A percentile compares a stretch with the other conserved stretches of the same genome.
Conservation (phyloP, 2,113 vertebrate genomes). For the Lethenteron camtschaticum region DNA sequence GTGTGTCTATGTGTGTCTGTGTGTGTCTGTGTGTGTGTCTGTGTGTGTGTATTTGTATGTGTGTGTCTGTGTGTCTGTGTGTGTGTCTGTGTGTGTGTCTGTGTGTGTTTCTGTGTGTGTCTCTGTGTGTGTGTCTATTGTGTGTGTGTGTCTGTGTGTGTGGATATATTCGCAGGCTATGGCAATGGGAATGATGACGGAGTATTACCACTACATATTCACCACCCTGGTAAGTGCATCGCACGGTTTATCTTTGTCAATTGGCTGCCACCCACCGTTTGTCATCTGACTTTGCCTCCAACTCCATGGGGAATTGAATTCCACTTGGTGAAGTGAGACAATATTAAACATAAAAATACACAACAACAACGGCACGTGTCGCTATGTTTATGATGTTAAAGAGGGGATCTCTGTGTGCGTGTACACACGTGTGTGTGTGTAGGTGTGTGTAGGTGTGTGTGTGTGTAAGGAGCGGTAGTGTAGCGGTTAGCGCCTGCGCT, state of each 20-base stretch:
- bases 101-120: background rate
- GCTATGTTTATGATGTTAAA: background rate
- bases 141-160: background rate
- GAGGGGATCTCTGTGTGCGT: background rate
- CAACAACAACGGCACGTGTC: no score
- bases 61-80: background rate
- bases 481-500: no score
- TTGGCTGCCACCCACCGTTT: no score
- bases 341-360: no score
- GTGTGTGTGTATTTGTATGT: no score
- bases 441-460: background rate
- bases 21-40: background rate
- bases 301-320: no score
- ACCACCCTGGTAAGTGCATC: conserved; percentile 76
- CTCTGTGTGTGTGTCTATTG: background rate
- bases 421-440: background rate
- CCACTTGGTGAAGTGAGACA: no score
- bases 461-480: no score
- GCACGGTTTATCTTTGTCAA: no score
- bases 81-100: background rate
- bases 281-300: no score
- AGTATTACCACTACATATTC: conserved; percentile 99
- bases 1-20: background rate
- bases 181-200: conserved; percentile 99
- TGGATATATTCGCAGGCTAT: conserved; percentile 39